Base-by-base conservation (phyloP, 2,113 vertebrate genomes). In the Chelonoidis abingdonii region DNA sequence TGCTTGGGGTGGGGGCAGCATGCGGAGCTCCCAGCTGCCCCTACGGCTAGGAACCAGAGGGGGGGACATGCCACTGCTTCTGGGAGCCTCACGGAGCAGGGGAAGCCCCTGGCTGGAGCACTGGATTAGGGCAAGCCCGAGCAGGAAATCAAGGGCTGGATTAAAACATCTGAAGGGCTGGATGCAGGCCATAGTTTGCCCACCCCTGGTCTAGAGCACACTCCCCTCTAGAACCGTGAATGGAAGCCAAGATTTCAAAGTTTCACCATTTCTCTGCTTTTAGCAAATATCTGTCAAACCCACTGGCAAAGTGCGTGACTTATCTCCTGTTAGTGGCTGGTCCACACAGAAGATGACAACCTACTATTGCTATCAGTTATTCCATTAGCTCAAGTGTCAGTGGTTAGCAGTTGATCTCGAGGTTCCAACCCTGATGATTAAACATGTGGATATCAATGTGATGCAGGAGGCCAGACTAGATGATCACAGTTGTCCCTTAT, bases 151-250 rank as follows among this genome's bases (percentile, higher is more conserved):
- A 50, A 50, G 50, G 50, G 50, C 50, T 50, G 50, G 50, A 50
- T 50, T 14, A 50, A 50, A 50, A 50, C 13, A 50, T 50, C 13
- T 50, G 50, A 50, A 50, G 50, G 50, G 13, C 50, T 5, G 13
- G 50, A 50, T 50, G 50, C 13, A 14, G 50, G 12, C 49, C 49
- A 50, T 50, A 50, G 50, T 50, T 50, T 50, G 50, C 50, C 13
- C 50, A 50, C 4, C 13, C 13, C 50, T 50, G 4, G 53, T 5
- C 47, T 54, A 8, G 4, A 75, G 2, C 0, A 0, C 12, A 21
- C 85, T 93, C 75, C 80, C 47, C 24, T 82, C 8, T 35, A 82
- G 19, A 93, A 94, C 81, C 2, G 3, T 3, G 16, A 91, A 88
- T 53, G 89, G 31, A 87, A 89, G 38, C n/a, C 44, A 88, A 31